phyloP scores from a whole-genome alignment of 2,113 vertebrate species.

The Bos javanicus region DNA sequence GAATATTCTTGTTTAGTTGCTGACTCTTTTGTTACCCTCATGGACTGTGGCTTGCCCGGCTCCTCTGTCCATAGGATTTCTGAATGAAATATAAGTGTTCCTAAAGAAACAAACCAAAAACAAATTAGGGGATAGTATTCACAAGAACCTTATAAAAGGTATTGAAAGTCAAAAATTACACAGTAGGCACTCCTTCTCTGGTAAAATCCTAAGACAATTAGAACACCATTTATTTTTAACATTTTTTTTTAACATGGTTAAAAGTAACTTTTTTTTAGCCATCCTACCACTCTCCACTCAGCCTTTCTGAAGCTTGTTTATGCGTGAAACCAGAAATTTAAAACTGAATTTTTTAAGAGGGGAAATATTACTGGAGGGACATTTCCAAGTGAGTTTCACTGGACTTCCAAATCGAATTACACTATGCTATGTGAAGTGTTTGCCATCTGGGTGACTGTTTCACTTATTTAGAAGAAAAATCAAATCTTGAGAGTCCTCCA shows the following conservation, averaged over 20 bases:
- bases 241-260: conserved; percentile 7
- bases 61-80: background rate
- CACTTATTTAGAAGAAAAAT: conserved; percentile 38
- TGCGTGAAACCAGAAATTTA: conserved; percentile 10
- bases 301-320: conserved; percentile 3
- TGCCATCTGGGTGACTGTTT: background rate
- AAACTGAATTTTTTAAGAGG: conserved; percentile 17
- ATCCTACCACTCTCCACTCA: background rate
- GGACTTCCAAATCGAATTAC: conserved; percentile 60
- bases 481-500: conserved; percentile 47
- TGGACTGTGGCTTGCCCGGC: background rate
- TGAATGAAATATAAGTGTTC: background rate
- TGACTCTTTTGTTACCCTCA: background rate
- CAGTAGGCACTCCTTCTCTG: background rate
- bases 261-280: background rate
- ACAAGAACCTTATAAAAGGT: background rate
- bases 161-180: background rate
- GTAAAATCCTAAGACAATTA: background rate
- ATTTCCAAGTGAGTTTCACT: conserved; percentile 44
- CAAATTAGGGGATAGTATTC: background rate
- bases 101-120: background rate
- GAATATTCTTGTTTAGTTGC: background rate
- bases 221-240: background rate
- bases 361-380: conserved; percentile 30
- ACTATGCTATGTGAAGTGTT: background rate